Evolutionary conservation across 1,140 invertebrate genomes (phyloP).

Genomic region (Eulimnadia texana): DNA sequence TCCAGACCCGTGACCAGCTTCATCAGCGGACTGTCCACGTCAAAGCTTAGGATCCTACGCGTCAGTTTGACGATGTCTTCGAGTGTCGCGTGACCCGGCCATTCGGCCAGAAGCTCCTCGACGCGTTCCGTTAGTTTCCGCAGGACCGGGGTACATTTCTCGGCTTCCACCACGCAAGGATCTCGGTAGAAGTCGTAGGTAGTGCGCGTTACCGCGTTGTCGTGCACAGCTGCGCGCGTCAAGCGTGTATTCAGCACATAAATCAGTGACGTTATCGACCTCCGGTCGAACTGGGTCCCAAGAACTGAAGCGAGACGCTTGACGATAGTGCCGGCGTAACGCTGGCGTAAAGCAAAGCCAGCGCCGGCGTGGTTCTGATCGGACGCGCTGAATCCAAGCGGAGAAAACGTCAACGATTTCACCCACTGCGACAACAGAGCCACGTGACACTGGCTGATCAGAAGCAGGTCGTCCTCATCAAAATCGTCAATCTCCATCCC

Average conservation of each 20-base stretch:
- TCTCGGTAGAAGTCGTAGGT: constrained; percentile 73
- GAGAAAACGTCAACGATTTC: background rate
- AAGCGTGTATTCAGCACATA: background rate
- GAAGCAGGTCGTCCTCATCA: background rate
- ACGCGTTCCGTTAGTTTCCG: constrained; percentile 44
- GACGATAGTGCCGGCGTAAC: background rate
- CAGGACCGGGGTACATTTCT: constrained; percentile 52
- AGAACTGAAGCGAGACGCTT: background rate
- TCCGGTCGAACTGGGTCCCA: background rate
- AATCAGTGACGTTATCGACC: background rate
- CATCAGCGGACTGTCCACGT: constrained; percentile 63
- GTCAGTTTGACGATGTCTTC: constrained; percentile 43
- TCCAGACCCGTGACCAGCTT: constrained; percentile 83
- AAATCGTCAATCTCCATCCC: constrained; percentile 24
- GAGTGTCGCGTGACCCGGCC: constrained; percentile 80
- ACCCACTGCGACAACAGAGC: background rate
- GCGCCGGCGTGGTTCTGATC: background rate
- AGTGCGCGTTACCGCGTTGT: constrained; percentile 15
- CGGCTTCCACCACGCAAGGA: constrained; percentile 58
- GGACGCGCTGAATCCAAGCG: background rate
- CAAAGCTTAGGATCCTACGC: constrained; percentile 58
- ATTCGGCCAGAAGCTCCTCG: constrained; percentile 54
- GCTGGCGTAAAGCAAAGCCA: background rate
- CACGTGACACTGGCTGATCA: constrained; percentile 5
- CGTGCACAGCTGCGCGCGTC: background rate